Evolutionary conservation across 2,888 invertebrate species (phyloP).

Genomic region (Formica aserva): DNA sequence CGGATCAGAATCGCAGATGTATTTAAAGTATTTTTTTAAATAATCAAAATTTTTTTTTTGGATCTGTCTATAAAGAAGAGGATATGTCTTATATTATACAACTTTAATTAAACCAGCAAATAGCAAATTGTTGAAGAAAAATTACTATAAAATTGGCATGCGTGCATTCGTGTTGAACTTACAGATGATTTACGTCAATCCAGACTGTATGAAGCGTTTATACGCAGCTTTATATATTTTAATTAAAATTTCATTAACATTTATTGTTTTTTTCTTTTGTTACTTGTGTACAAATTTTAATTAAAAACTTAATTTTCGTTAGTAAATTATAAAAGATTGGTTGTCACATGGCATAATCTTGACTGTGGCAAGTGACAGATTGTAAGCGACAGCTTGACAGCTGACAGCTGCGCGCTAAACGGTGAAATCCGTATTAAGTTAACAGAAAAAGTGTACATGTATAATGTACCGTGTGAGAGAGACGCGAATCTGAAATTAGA

Average conservation of each 20-base stretch:
- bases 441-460: conserved; percentile 1
- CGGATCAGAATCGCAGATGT: not conserved
- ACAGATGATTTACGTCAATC: not conserved
- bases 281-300: not conserved
- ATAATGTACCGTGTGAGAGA: conserved; percentile 13
- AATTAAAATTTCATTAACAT: conserved; percentile 6
- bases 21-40: conserved; percentile 1
- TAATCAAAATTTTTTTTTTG: not conserved
- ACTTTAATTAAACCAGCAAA: not conserved
- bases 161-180: not conserved
- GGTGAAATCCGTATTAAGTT: conserved; percentile 41
- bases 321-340: conserved; percentile 32
- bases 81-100: not conserved
- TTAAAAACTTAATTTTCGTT: conserved; percentile 37
- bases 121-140: not conserved
- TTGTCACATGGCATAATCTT: conserved; percentile 22
- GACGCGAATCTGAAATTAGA: conserved; percentile 47
- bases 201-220: not conserved
- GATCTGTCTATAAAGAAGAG: not conserved
- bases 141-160: conserved; percentile 7
- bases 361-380: conserved; percentile 30
- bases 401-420: conserved; percentile 41
- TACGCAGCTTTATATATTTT: not conserved
- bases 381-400: conserved; percentile 36
- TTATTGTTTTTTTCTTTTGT: not conserved